These are phyloP conservation scores for Lasiurus borealis DNA, from an alignment of 2,113 vertebrate species.

Conservation along the genomic window DNA sequence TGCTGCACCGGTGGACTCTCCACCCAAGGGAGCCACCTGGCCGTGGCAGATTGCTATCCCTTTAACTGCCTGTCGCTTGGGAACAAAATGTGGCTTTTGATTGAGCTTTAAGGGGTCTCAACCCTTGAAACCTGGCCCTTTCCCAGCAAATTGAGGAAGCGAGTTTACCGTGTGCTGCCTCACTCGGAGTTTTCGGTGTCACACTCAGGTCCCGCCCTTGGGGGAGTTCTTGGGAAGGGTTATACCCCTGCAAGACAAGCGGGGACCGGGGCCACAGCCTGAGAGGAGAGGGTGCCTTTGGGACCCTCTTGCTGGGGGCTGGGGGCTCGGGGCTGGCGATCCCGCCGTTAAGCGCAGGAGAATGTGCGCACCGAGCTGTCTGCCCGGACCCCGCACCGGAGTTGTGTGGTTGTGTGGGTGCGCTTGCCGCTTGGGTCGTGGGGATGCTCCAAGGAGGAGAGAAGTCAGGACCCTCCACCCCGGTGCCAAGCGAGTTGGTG, in stretches of 20 bases:
- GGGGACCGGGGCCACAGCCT: not conserved
- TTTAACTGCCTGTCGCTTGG: not conserved
- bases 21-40: not conserved
- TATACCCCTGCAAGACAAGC: not conserved
- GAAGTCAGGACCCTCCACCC: not conserved
- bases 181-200: not conserved
- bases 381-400: not conserved
- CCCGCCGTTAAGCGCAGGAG: not conserved
- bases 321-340: not conserved
- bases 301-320: not conserved
- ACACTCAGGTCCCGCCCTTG: not conserved
- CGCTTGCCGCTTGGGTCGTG: rapidly evolving
- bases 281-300: rapidly evolving
- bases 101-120: not conserved
- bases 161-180: not conserved
- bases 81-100: not conserved
- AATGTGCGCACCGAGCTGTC: not conserved
- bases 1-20: not conserved
- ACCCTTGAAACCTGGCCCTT: not conserved
- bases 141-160: not conserved
- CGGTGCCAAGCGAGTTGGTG: not conserved
- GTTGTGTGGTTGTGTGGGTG: not conserved
- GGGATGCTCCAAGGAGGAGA: not conserved
- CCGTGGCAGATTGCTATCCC: not conserved
- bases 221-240: not conserved